Evolutionary conservation across 2,113 vertebrate genomes (phyloP), one percentile per base, ranked within the genome.

Genomic region (Calypte anna): DNA sequence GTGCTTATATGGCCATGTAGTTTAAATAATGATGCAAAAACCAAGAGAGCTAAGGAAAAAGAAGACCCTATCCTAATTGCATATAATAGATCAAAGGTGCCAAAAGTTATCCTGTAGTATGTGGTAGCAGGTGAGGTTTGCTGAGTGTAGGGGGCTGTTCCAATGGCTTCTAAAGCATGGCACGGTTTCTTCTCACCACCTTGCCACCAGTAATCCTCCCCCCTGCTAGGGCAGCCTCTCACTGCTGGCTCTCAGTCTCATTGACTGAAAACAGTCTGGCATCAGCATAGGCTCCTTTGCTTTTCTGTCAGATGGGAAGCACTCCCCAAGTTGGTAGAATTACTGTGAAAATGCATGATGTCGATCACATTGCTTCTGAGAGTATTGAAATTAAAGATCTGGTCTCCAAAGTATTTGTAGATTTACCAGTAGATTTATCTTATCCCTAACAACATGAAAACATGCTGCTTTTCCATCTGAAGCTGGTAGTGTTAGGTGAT

Each of bases 391-490:
- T 86, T 48, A n/a, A 27, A 90, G 69, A 69, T 63, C 58, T 72
- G 40, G 14, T 73, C 33, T 44, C 23, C 44, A 27, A 44, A 85
- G 43, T 24, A 27, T 40, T 12, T 40, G 33, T 22, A 38, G 16
- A 48, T 87, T 53, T 58, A n/a, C 46, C 28, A 27, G 33, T 22
- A 38, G 16, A 53, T 87, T 53, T 58, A n/a, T 38, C 18, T 7
- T 53, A n/a, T 36, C 46, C 22, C 28, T 16, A 31, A 36, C n/a
- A 68, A 30, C 13, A 5, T 22, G 61, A 33, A 54, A 64, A 48
- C 0, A 0, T 28, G 48, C 54, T 73, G 28, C 38, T 1, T 2
- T 54, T 55, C 18, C 10, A 4, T n/a, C 30, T 62, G 40, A 79
- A 68, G 28, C 48, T 68, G 33, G 15, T 18, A 25, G 12, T 27